These are phyloP conservation scores for Cariama cristata DNA, from an alignment of 2,113 vertebrate species.

Conservation along the genomic window DNA sequence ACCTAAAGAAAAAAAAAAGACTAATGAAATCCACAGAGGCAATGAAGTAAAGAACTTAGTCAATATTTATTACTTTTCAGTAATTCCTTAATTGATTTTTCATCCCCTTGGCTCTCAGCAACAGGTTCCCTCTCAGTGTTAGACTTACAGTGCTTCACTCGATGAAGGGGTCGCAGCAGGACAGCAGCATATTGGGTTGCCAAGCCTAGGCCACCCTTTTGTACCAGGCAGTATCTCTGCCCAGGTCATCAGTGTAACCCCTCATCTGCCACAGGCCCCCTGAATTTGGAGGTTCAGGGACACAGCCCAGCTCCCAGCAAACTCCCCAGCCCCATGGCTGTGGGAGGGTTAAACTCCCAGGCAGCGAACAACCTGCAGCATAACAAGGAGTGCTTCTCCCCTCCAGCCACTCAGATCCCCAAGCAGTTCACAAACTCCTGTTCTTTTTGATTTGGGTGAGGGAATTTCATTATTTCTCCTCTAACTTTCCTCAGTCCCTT, in stretches of 20 bases:
- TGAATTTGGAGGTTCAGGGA: not conserved
- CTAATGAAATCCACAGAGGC: not conserved
- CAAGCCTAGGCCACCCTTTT: not conserved
- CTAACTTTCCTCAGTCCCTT: not conserved
- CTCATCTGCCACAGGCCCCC: rapidly evolving
- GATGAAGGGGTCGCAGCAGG: not conserved
- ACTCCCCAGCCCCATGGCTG: not conserved
- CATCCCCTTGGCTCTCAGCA: not conserved
- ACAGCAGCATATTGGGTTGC: not conserved
- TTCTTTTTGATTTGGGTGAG: not conserved
- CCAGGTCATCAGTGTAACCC: not conserved
- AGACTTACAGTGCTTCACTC: not conserved
- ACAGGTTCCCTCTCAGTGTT: not conserved
- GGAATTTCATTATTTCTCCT: not conserved
- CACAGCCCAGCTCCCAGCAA: not conserved
- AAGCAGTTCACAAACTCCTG: rapidly evolving
- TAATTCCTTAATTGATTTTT: not conserved
- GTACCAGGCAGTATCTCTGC: not conserved
- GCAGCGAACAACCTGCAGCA: not conserved
- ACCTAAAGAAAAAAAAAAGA: not conserved
- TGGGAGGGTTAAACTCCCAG: rapidly evolving
- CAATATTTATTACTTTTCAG: not conserved
- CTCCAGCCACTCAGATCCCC: not conserved
- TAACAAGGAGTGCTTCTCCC: not conserved
- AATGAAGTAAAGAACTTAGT: not conserved